Evolutionary conservation across 2,888 invertebrate genomes (phyloP).

Genomic region (Suillia variegata): DNA sequence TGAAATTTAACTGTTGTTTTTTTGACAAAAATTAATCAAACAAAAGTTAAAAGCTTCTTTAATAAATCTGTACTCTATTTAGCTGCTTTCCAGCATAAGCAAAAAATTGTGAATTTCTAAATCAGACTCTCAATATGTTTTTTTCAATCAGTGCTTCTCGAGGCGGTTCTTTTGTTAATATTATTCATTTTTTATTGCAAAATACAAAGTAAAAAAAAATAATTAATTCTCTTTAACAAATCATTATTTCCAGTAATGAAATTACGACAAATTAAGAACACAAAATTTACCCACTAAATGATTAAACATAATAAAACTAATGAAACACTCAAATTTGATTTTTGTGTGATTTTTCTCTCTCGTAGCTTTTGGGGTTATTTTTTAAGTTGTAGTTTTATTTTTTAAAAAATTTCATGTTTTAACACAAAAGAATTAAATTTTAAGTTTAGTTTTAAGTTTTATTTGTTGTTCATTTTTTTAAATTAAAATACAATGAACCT

Average conservation of each 20-base stretch:
- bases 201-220: conserved; percentile 47
- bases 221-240: conserved; percentile 32
- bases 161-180: no score
- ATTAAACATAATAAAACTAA: conserved; percentile 25
- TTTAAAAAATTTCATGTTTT: conserved; percentile 21
- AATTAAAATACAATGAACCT: conserved; percentile 57
- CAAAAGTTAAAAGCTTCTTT: no score
- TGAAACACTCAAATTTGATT: conserved; percentile 1
- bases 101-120: no score
- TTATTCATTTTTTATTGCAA: conserved; percentile 42
- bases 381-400: conserved; percentile 27
- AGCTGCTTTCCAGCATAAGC: no score
- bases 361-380: conserved; percentile 9
- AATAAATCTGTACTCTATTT: no score
- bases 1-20: no score
- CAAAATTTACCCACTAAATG: conserved; percentile 49
- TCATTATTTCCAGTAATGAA: no score
- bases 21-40: no score
- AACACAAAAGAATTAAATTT: conserved; percentile 17
- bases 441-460: conserved; percentile 34
- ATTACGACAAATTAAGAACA: conserved; percentile 23
- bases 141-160: no score
- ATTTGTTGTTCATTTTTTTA: conserved; percentile 52
- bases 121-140: no score
- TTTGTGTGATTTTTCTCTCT: conserved; percentile 21